Conservation (phyloP, 92 coral and sea anemone genomes). For the Ricordea florida region DNA sequence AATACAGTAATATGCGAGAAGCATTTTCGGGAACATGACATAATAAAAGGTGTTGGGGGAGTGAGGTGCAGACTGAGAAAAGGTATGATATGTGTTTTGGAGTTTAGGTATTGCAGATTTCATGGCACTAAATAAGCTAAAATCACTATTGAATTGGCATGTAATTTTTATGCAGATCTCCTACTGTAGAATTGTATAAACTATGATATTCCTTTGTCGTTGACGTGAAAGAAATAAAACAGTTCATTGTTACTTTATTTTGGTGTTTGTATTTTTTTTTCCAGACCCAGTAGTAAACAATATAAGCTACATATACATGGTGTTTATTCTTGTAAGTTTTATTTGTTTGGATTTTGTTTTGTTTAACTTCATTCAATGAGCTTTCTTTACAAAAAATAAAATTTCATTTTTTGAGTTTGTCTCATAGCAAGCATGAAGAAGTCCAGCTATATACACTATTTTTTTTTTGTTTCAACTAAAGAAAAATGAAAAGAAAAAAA, state of each 20-base stretch:
- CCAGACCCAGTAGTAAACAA: background rate
- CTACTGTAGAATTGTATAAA: conserved; percentile 6
- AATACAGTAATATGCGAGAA: conserved; percentile 41
- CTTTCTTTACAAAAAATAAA: background rate
- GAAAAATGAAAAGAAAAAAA: background rate
- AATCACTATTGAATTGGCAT: background rate
- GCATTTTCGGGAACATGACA: conserved; percentile 47
- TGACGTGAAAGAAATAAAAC: conserved; percentile 13
- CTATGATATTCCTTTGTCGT: background rate
- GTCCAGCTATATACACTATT: background rate
- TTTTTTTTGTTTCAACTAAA: no score
- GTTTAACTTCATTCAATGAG: background rate
- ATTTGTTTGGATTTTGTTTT: background rate
- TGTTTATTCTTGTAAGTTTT: background rate
- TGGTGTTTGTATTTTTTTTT: background rate
- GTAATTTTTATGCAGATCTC: conserved; percentile 2
- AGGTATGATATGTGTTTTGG: background rate
- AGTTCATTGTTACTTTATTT: conserved; percentile 1
- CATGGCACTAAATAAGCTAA: background rate
- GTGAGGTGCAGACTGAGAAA: conserved; percentile 28
- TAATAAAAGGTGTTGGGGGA: conserved; percentile 44
- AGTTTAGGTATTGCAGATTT: background rate
- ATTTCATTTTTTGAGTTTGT: background rate
- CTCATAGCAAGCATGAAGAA: background rate
- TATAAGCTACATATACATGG: background rate